Evolutionary conservation across 2,888 invertebrate genomes (phyloP).

Genomic region (Trisateles emortualis): DNA sequence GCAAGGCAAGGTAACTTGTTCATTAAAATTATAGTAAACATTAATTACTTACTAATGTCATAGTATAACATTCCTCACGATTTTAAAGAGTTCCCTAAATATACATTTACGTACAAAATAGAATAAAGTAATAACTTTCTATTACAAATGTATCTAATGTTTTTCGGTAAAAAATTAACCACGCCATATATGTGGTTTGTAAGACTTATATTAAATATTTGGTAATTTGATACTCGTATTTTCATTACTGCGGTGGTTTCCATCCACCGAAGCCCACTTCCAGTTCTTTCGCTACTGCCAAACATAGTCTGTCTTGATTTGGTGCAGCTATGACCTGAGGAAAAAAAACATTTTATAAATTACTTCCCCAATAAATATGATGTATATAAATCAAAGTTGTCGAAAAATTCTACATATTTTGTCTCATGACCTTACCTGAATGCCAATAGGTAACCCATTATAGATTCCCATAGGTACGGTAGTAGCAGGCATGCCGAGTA

Average conservation of each 20-base stretch:
- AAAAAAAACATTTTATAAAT: slow-evolving; percentile 28
- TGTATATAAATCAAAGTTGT: too few relatives aligned
- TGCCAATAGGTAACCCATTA: slow-evolving; percentile 89
- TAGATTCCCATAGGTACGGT: slow-evolving; percentile 91
- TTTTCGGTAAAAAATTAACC: slow-evolving; percentile 55
- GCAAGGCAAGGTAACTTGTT: not conserved
- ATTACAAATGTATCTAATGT: slow-evolving; percentile 30
- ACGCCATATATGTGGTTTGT: slow-evolving; percentile 68
- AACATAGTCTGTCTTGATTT: slow-evolving; percentile 92
- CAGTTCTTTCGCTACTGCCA: slow-evolving; percentile 93
- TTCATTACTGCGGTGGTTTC: slow-evolving; percentile 83
- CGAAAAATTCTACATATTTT: too few relatives aligned
- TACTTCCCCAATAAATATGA: too few relatives aligned
- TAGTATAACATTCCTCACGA: slow-evolving; percentile 18
- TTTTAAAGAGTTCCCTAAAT: slow-evolving; percentile 46
- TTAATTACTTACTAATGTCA: not conserved
- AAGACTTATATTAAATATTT: slow-evolving; percentile 39
- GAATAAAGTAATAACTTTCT: slow-evolving; percentile 36
- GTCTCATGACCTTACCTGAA: slow-evolving; percentile 88
- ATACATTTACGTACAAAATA: slow-evolving; percentile 51
- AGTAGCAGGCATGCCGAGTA: slow-evolving; percentile 91
- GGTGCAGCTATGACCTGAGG: slow-evolving; percentile 91
- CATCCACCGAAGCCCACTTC: slow-evolving; percentile 94
- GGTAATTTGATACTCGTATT: slow-evolving; percentile 28
- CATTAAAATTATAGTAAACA: slow-evolving; percentile 1